Percentiles rank a stretch among this genome's conserved stretches.
phyloP scores from a whole-genome alignment of 2,888 invertebrate genomes.

The Campopleginae sp. region DNA sequence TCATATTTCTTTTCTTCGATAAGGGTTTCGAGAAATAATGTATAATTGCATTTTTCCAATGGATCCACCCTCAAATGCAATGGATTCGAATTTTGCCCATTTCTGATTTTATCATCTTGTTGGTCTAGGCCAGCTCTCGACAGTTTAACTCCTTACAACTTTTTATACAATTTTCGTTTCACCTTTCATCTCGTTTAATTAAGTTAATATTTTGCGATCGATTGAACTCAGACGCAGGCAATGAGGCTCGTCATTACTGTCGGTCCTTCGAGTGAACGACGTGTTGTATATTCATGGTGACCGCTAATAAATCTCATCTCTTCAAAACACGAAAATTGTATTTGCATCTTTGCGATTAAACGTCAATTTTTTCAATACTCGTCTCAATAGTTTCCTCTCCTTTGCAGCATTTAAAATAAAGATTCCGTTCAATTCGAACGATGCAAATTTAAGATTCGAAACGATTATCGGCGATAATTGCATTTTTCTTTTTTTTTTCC shows the following conservation, averaged over 20 bases:
- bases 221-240: conserved; percentile 45
- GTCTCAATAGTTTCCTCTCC: background rate
- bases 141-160: conserved; percentile 35
- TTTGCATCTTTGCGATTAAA: background rate
- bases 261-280: conserved; percentile 33
- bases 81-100: conserved; percentile 34
- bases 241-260: conserved; percentile 35
- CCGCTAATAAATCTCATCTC: background rate
- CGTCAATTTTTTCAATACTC: background rate
- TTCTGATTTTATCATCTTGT: conserved; percentile 47
- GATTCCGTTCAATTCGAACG: background rate
- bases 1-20: conserved; percentile 7
- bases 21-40: background rate
- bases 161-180: conserved; percentile 28
- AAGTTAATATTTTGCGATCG: conserved; percentile 38
- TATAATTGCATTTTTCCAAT: background rate
- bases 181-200: conserved; percentile 34
- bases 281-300: background rate
- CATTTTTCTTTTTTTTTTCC: background rate
- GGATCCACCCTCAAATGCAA: background rate
- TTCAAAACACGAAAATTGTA: background rate
- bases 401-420: background rate
- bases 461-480: background rate
- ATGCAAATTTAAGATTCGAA: background rate
- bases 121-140: conserved; percentile 66